These are phyloP conservation scores for Ostrea denselamellosa DNA, from an alignment of 1,140 invertebrate species.

Conservation along the genomic window DNA sequence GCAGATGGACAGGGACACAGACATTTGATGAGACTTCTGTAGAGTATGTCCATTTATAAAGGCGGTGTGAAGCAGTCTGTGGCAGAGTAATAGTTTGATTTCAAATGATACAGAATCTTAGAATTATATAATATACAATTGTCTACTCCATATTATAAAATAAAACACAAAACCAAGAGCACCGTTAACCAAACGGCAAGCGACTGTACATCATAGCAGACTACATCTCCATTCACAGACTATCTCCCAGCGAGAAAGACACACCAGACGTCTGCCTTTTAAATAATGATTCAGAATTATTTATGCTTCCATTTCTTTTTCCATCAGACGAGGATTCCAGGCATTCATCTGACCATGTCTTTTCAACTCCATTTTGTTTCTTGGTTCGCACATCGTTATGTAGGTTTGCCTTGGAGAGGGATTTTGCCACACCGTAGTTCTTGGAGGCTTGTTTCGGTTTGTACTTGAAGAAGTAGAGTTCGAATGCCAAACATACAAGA, in stretches of 20 bases:
- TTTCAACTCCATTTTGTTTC: background rate
- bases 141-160: too few relatives aligned
- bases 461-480: slow-evolving; percentile 87
- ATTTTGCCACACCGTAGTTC: slow-evolving; percentile 49
- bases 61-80: too few relatives aligned
- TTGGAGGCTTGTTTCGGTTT: slow-evolving; percentile 49
- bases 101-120: too few relatives aligned
- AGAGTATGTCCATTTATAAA: too few relatives aligned
- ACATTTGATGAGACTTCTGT: too few relatives aligned
- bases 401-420: slow-evolving; percentile 43
- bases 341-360: background rate
- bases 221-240: background rate
- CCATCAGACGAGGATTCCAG: background rate
- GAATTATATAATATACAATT: too few relatives aligned
- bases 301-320: background rate
- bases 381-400: background rate
- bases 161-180: too few relatives aligned
- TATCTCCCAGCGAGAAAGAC: background rate
- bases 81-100: too few relatives aligned
- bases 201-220: too few relatives aligned
- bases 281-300: background rate
- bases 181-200: too few relatives aligned
- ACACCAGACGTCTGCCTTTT: background rate
- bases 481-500: slow-evolving; percentile 93
- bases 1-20: too few relatives aligned